These are phyloP conservation scores for Cepphus grylle DNA, from an alignment of 2,113 vertebrate genomes.

Conservation along the genomic window DNA sequence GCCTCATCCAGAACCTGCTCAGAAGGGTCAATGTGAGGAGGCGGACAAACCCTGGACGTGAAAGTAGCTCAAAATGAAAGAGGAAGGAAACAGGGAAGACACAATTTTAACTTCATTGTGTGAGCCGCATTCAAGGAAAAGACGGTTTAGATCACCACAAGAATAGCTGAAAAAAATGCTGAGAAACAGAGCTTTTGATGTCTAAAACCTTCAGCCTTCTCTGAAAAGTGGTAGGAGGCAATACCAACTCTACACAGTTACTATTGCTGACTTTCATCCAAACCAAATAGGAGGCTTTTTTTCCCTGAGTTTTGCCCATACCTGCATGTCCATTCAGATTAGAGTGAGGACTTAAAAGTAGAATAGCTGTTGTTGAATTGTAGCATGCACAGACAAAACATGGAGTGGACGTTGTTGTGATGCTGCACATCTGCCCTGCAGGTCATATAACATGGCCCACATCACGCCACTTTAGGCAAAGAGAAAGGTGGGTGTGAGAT, in stretches of 20 bases:
- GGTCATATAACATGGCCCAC: not conserved
- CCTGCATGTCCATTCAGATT: not conserved
- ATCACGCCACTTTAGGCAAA: not conserved
- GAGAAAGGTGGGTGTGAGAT: not conserved
- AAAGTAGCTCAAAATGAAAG: not conserved
- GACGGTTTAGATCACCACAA: not conserved
- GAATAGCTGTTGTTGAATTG: not conserved
- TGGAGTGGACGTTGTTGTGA: accelerated
- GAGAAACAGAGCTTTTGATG: not conserved
- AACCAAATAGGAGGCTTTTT: not conserved
- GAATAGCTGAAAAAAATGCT: not conserved
- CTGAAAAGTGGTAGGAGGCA: not conserved
- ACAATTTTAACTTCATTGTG: not conserved
- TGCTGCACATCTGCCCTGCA: not conserved
- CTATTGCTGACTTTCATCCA: not conserved
- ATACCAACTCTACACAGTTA: not conserved
- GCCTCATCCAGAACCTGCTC: not conserved
- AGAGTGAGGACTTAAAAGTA: not conserved
- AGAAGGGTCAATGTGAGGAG: not conserved
- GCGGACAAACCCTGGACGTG: not conserved
- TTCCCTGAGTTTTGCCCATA: not conserved
- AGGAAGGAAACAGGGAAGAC: not conserved
- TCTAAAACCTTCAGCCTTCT: not conserved
- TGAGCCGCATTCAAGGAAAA: not conserved
- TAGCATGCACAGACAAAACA: not conserved